Conservation (phyloP, 2,113 vertebrate species). For the Rhadina sibilatrix region DNA sequence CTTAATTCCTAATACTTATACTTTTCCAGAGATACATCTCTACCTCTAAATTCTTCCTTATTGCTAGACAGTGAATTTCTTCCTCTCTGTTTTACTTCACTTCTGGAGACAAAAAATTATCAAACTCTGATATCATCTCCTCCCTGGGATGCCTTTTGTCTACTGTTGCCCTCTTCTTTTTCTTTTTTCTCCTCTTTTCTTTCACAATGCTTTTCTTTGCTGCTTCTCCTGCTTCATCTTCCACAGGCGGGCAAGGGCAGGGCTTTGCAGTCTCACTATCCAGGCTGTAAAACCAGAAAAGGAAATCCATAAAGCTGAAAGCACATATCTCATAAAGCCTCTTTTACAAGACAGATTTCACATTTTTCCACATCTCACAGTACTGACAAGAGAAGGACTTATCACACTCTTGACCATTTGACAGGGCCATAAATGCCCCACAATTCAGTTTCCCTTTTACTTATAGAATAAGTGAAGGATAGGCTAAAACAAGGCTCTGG, state of each 20-base stretch:
- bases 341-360: background rate
- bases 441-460: background rate
- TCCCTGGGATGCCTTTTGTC: background rate
- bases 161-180: slow-evolving; percentile 8
- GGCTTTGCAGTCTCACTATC: background rate
- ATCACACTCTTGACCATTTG: background rate
- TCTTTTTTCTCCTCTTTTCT: background rate
- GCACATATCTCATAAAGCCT: background rate
- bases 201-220: background rate
- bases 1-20: background rate
- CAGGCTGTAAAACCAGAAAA: slow-evolving; percentile 40
- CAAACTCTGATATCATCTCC: background rate
- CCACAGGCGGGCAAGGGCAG: background rate
- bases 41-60: slow-evolving; percentile 16
- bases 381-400: background rate
- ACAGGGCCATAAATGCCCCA: background rate
- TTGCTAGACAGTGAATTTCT: background rate
- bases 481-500: background rate
- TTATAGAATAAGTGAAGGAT: background rate
- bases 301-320: background rate
- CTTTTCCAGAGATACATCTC: background rate
- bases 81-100: background rate
- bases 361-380: background rate
- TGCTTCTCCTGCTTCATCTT: background rate
- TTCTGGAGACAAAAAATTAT: background rate